Evolutionary conservation across 2,888 invertebrate genomes (phyloP).

Genomic region (Petrolisthes cinctipes): DNA sequence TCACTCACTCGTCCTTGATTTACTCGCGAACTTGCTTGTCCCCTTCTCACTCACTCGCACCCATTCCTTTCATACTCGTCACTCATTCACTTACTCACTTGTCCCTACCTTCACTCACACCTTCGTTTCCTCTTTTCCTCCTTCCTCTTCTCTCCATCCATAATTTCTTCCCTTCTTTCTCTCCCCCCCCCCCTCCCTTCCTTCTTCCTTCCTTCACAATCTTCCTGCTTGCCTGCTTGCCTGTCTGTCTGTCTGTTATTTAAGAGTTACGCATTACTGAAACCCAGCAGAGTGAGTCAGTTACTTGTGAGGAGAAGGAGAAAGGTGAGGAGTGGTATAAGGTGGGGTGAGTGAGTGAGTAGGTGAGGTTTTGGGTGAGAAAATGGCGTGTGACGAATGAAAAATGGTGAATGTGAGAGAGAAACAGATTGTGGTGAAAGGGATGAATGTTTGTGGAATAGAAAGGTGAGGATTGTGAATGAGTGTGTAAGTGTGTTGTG

Average conservation of each 20-base stretch:
- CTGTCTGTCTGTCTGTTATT: too few relatives aligned
- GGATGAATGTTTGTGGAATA: neutral
- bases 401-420: neutral
- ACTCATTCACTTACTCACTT: neutral
- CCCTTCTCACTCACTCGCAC: slow-evolving; percentile 28
- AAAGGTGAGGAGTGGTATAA: too few relatives aligned
- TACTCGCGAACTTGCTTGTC: neutral
- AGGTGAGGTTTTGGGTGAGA: neutral
- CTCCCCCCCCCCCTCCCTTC: neutral
- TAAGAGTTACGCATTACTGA: too few relatives aligned
- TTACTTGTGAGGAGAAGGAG: too few relatives aligned
- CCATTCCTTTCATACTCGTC: neutral
- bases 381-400: neutral
- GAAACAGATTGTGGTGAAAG: neutral
- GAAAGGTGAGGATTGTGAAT: neutral
- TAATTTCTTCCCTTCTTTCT: neutral
- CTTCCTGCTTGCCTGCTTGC: neutral
- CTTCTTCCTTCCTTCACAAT: neutral
- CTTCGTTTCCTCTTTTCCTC: neutral
- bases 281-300: too few relatives aligned
- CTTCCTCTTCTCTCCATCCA: neutral
- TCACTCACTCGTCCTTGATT: neutral
- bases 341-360: too few relatives aligned
- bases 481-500: neutral
- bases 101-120: neutral